Percentiles rank a stretch among this genome's conserved stretches.
These are phyloP conservation scores for Philotrypesis tridentata DNA, from an alignment of 1,140 invertebrate genomes.

Conservation along the genomic window DNA sequence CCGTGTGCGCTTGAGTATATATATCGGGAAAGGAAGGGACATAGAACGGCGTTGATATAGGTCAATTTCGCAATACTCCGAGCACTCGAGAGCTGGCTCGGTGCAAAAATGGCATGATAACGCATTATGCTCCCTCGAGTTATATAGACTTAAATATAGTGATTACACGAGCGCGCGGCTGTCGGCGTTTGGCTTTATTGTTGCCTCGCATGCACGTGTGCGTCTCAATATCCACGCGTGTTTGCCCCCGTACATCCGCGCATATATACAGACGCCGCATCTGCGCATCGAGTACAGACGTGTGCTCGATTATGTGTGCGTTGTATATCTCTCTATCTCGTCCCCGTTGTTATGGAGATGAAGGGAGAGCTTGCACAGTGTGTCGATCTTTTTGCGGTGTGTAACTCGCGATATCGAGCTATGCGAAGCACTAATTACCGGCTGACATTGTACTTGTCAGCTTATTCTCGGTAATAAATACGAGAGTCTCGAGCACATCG, in stretches of 20 bases:
- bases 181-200: too few relatives aligned
- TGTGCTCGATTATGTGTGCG: too few relatives aligned
- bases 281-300: too few relatives aligned
- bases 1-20: background rate
- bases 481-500: too few relatives aligned
- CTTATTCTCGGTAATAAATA: background rate
- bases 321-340: background rate
- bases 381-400: background rate
- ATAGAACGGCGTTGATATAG: constrained; percentile 4
- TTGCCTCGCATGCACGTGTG: too few relatives aligned
- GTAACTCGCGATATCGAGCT: too few relatives aligned
- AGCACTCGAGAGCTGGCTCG: background rate
- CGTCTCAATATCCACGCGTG: too few relatives aligned
- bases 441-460: background rate
- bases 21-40: background rate
- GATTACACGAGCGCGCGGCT: too few relatives aligned
- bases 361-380: background rate
- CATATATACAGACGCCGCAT: background rate
- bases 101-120: background rate
- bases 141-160: too few relatives aligned
- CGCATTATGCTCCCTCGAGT: background rate
- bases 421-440: constrained; percentile 12
- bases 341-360: constrained; percentile 9
- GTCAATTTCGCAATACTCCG: constrained; percentile 20
- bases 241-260: background rate